Conservation (phyloP, 2,888 invertebrate species). For the Trachelus tabidus region DNA sequence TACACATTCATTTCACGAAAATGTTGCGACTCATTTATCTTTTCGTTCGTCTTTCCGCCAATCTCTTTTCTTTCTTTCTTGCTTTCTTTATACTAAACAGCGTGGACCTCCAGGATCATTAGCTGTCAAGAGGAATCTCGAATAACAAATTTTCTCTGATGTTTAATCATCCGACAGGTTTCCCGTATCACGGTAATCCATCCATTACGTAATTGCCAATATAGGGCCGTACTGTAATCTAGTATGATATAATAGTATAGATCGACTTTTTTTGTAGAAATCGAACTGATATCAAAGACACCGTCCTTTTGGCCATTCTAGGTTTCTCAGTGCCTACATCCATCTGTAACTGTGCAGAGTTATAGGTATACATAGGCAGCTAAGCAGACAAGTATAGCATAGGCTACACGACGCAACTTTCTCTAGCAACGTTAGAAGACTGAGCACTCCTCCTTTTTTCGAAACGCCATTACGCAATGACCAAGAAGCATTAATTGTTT, state of each 20-base stretch:
- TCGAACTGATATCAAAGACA: not conserved
- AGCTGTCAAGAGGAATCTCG: not conserved
- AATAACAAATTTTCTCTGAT: not conserved
- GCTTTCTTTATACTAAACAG: not conserved
- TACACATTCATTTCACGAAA: not conserved
- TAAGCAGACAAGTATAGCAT: not conserved
- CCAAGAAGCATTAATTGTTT: not conserved
- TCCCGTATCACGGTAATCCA: not conserved
- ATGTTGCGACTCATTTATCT: not conserved
- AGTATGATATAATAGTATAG: not conserved
- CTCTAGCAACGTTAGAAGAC: not conserved
- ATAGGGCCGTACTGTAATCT: not conserved
- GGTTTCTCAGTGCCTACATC: not conserved
- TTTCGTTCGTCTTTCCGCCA: not conserved
- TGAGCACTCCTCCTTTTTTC: not conserved
- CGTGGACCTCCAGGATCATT: not conserved
- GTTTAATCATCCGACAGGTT: not conserved
- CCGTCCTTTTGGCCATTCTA: not conserved
- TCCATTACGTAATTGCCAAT: not conserved
- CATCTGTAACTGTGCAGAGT: not conserved
- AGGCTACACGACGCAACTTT: not conserved
- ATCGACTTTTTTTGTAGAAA: not conserved
- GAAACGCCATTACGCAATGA: not conserved
- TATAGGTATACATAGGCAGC: not conserved
- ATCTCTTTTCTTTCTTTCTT: not conserved